Percentiles rank a stretch among this genome's conserved stretches.
These are phyloP conservation scores for Galeopsomyia nigrocyanea DNA, from an alignment of 2,888 invertebrate genomes.

Conservation along the genomic window DNA sequence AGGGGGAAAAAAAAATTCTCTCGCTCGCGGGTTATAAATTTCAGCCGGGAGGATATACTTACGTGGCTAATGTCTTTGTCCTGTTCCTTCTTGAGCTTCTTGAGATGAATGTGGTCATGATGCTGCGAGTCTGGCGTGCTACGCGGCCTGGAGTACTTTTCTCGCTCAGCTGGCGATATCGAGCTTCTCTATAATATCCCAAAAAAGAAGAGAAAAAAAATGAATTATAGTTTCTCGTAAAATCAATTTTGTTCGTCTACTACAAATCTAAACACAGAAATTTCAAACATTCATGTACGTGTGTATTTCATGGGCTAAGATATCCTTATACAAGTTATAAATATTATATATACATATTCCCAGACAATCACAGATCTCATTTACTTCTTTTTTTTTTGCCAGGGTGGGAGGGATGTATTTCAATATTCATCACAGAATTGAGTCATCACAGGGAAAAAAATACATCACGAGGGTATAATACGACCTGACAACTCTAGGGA, in stretches of 20 bases:
- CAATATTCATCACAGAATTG: no score
- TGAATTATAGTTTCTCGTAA: neutral
- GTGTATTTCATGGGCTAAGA: no score
- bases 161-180: constrained; percentile 82
- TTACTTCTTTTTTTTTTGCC: no score
- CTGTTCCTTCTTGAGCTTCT: constrained; percentile 78
- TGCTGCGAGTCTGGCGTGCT: constrained; percentile 81
- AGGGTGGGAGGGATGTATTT: no score
- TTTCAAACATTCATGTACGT: no score
- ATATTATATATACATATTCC: neutral
- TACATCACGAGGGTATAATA: constrained; percentile 25
- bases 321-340: neutral
- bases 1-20: no score
- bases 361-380: no score
- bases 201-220: constrained; percentile 24
- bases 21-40: no score
- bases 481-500: constrained; percentile 1
- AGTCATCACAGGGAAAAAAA: no score
- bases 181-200: constrained; percentile 80
- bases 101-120: constrained; percentile 78
- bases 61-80: constrained; percentile 87
- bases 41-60: constrained; percentile 67
- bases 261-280: neutral
- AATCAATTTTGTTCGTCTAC: no score
- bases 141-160: constrained; percentile 83